Evolutionary conservation across 2,797 vertebrate genomes (phyloP).

Genomic region (Botia kubotai): DNA sequence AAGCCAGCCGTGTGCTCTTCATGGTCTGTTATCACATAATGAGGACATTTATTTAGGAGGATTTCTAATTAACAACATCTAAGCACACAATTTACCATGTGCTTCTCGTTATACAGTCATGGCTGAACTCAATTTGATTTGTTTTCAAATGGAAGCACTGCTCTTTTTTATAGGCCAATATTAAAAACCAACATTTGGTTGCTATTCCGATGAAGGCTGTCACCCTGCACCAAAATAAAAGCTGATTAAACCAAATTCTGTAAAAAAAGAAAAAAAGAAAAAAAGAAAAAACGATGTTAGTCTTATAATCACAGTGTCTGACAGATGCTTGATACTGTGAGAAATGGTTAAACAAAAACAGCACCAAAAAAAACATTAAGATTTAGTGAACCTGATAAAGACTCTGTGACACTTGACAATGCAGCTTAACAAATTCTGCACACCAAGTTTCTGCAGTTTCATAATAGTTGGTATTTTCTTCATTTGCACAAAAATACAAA

Average conservation of each 20-base stretch:
- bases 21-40: background rate
- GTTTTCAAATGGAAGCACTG: background rate
- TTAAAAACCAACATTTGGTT: background rate
- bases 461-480: too few species aligned
- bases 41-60: background rate
- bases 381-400: background rate
- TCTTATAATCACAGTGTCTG: background rate
- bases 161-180: background rate
- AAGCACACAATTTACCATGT: background rate
- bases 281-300: background rate
- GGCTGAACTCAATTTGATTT: background rate
- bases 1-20: background rate
- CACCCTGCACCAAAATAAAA: background rate
- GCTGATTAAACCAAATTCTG: conserved; percentile 1
- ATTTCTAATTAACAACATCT: background rate
- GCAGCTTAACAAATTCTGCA: background rate
- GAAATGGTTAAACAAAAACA: conserved; percentile 15
- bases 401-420: background rate
- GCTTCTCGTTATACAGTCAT: background rate
- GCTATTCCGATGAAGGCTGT: background rate
- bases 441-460: too few species aligned
- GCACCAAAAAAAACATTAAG: conserved; percentile 9
- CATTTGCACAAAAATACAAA: background rate
- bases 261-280: too few species aligned
- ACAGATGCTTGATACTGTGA: conserved; percentile 7